Percentiles rank a stretch among this genome's conserved stretches.
Conservation (phyloP, 2,113 vertebrate species). For the Spea bombifrons region DNA sequence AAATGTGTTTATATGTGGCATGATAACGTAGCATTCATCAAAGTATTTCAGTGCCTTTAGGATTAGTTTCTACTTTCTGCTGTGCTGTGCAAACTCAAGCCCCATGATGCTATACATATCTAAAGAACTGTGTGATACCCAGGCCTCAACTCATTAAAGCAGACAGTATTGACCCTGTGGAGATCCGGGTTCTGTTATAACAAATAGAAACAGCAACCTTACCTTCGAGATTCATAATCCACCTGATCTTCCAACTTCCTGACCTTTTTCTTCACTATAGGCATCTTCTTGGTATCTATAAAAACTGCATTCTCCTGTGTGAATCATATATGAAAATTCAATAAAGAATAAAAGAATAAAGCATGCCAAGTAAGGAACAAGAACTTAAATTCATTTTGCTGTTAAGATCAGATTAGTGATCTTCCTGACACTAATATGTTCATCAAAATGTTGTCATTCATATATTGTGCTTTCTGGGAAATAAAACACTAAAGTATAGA, state of each 20-base stretch:
- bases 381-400: background rate
- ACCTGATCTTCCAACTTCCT: conserved; percentile 94
- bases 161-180: no score
- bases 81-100: no score
- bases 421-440: background rate
- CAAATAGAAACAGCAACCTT: conserved; percentile 39
- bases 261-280: conserved; percentile 95
- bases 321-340: background rate
- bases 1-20: no score
- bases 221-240: conserved; percentile 91
- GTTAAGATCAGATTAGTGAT: background rate
- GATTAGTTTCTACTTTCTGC: no score
- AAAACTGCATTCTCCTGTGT: conserved; percentile 87
- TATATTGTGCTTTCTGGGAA: no score
- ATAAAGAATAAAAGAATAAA: background rate
- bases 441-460: background rate
- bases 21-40: no score
- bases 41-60: no score
- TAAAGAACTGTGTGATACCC: no score
- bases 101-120: no score
- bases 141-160: no score
- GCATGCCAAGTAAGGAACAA: background rate
- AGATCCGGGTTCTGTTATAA: no score
- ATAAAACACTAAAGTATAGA: no score
- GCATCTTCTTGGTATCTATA: conserved; percentile 94